Evolutionary conservation across 2,797 vertebrate species (phyloP).

Genomic region (Pangasius macronema): DNA sequence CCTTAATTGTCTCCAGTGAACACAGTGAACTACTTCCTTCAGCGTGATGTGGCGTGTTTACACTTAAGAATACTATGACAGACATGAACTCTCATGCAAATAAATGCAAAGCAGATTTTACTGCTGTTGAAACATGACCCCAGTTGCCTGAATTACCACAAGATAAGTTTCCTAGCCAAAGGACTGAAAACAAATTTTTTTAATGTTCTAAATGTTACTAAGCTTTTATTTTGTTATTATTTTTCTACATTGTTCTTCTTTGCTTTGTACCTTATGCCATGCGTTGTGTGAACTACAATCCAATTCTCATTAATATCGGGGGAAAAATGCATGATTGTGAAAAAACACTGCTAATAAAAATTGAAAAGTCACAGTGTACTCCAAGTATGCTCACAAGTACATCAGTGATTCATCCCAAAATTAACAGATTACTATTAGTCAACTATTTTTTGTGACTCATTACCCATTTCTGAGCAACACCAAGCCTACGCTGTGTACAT

Average conservation of each 20-base stretch:
- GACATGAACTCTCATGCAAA: neutral
- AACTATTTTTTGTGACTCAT: neutral
- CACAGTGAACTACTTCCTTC: neutral
- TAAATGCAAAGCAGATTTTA: conserved; percentile 11
- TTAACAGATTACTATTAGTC: conserved; percentile 18
- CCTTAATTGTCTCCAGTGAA: neutral
- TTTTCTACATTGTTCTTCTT: neutral
- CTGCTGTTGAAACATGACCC: neutral
- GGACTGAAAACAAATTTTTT: neutral
- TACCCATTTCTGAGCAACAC: neutral
- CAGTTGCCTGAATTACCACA: neutral
- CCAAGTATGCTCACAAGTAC: neutral
- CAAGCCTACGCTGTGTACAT: neutral
- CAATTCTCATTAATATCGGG: neutral
- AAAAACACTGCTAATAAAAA: conserved; percentile 3
- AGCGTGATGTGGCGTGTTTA: neutral
- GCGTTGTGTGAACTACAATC: neutral
- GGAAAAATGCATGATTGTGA: neutral
- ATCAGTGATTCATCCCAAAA: conserved; percentile 4
- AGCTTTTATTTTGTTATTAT: neutral
- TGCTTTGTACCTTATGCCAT: neutral
- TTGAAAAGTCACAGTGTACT: neutral
- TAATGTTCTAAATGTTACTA: neutral
- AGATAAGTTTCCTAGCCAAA: neutral
- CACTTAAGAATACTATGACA: neutral